Evolutionary conservation across 1,140 invertebrate species (phyloP), one percentile per base, ranked within the genome.

Genomic region (Rhagoletis zephyria): DNA sequence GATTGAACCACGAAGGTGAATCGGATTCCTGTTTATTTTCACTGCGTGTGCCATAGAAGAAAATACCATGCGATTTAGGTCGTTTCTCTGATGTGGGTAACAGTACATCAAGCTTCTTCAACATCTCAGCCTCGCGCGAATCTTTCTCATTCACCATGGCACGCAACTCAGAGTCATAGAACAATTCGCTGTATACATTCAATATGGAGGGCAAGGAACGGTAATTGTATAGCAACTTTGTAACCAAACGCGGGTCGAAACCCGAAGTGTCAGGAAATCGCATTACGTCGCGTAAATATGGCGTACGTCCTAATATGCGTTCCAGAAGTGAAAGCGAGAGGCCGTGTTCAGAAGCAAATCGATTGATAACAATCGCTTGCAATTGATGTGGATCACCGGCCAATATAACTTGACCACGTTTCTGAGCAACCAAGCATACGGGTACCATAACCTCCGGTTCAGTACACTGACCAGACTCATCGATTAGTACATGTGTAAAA

Each of bases 321-420:
- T 95, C 95, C 6, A 98, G 90, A 89, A 96, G 95, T 4, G 97
- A 97, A 70, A 95, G 91, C 59, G 94, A 93, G 48, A 97, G 93
- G 30, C 96, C 97, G 90, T 94, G 95, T 7, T 94, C 91, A 30
- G 90, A 90, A 0, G 96, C 95, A 87, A 95, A 93, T 70, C 93
- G 94, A 60, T 96, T 97, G 87, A 95, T 93, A 7, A 98, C 93
- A 9, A 98, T 95, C 7, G 98, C 97, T 0, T 97, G 98, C 56
- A 99, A 94, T 93, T 99, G 98, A 91, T 96, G 94, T 16, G 97
- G 98, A 95, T 99, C 98, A 7, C 98, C 98, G 88, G 97, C 97
- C 4, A 99, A 93, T 88, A 98, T 93, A 7, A 97, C 94, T 93
- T 96, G 96, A 2, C 95, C 95, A 88, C 93, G 90, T 12, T 94